Evolutionary conservation across 1,140 invertebrate species (phyloP).

Genomic region (Trichonephila inaurata): DNA sequence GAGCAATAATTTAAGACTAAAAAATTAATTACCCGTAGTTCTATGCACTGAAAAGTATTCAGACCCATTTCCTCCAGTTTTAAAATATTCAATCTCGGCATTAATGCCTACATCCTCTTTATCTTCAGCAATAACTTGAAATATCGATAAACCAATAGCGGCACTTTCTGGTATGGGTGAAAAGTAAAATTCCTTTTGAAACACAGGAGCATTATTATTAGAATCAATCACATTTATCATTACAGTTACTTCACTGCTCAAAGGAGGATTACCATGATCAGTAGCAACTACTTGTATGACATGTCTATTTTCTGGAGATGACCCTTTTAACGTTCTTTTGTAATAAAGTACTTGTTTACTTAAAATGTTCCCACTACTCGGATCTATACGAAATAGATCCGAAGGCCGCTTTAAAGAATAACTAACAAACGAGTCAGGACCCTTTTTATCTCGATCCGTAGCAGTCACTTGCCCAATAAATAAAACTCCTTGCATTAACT

Average conservation of each 20-base stretch:
- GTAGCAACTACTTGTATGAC: slow-evolving; percentile 91
- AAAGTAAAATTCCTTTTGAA: slow-evolving; percentile 87
- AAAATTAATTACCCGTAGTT: slow-evolving; percentile 83
- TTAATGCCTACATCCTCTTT: slow-evolving; percentile 91
- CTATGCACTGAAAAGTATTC: slow-evolving; percentile 89
- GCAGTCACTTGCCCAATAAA: slow-evolving; percentile 94
- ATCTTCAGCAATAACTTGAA: slow-evolving; percentile 89
- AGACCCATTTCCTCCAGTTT: slow-evolving; percentile 89
- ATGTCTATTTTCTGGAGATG: slow-evolving; percentile 93
- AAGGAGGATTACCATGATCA: slow-evolving; percentile 95
- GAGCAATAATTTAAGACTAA: neutral
- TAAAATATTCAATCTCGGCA: slow-evolving; percentile 91
- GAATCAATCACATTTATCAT: slow-evolving; percentile 94
- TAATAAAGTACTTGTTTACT: slow-evolving; percentile 89
- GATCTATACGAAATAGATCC: slow-evolving; percentile 93
- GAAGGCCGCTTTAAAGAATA: slow-evolving; percentile 95
- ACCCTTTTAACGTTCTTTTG: slow-evolving; percentile 83
- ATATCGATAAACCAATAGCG: slow-evolving; percentile 84
- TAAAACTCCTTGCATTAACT: slow-evolving; percentile 88
- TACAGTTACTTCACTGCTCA: slow-evolving; percentile 91
- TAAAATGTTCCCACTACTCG: slow-evolving; percentile 92
- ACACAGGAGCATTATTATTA: slow-evolving; percentile 93
- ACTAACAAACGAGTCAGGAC: slow-evolving; percentile 95
- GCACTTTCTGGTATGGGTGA: slow-evolving; percentile 91
- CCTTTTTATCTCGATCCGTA: slow-evolving; percentile 93